phyloP scores from a whole-genome alignment of 2,113 vertebrate genomes.

The Dissostichus mawsoni region DNA sequence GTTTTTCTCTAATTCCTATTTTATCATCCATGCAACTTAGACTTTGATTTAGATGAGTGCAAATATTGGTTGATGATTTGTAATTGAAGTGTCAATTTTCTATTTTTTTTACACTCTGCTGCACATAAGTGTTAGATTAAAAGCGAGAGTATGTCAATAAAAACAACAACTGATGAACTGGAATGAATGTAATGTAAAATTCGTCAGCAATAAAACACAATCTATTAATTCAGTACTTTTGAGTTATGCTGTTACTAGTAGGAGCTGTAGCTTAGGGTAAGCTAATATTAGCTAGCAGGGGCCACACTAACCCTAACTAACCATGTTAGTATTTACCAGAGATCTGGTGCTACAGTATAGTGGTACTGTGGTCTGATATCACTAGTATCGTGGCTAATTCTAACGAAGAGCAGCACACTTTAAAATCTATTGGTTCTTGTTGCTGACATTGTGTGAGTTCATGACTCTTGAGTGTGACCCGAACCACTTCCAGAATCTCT shows the following conservation, averaged over 20 bases:
- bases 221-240: not conserved
- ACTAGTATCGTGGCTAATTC: not conserved
- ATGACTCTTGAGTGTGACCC: not conserved
- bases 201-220: not conserved
- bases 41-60: no score
- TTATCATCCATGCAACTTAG: no score
- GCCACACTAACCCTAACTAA: no score
- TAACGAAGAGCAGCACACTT: not conserved
- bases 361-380: conserved; percentile 1
- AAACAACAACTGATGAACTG: not conserved
- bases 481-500: no score
- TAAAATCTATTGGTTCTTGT: not conserved
- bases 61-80: not conserved
- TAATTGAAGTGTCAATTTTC: not conserved
- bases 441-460: not conserved
- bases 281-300: not conserved
- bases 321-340: not conserved
- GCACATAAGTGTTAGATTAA: not conserved
- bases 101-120: not conserved
- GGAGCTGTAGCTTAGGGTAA: not conserved
- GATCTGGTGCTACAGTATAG: not conserved
- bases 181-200: not conserved
- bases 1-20: no score
- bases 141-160: not conserved
- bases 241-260: not conserved